Evolutionary conservation across 2,797 vertebrate genomes (phyloP), one percentile per base, ranked within the genome.

Genomic region (Hypotaenidia okinawae): DNA sequence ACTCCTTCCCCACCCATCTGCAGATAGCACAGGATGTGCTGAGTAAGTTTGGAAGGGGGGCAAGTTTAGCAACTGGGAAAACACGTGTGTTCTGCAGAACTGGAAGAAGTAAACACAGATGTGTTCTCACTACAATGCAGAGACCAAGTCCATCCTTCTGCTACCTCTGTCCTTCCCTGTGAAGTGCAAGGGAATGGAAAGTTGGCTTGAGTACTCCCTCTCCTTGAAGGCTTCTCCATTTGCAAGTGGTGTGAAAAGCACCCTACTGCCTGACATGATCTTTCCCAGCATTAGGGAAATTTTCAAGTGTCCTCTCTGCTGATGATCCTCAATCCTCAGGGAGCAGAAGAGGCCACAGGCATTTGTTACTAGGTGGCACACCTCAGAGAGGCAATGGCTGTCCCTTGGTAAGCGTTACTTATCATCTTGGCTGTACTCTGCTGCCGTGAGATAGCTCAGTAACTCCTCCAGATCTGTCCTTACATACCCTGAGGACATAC

Each of bases 381-480:
- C 85, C 67, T 69, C 54, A 64, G 70, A 76, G 59, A 81, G 78
- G 80, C 11, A 70, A 77, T 0, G 10, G 39, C 70, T 84, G 45
- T 37, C 75, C 75, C 51, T 83, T 52, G 78, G 68, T 83, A 90
- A 64, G 51, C 18, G 27, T 28, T 83, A 61, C 55, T 94, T 94
- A 94, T 80, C 49, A 2, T 16, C 77, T 47, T 86, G 87, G 68
- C 74, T 85, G 49, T 74, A 41, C 45, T 63, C 77, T 90, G 82
- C 23, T 93, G 57, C 83, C 6, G 6, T 49, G 67, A 95, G 74
- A 93, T 86, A 94, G 64, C 67, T 87, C 76, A 68, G 33, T 18
- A 90, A n/a, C 91, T 89, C 74, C 78, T 92, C 61, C 89, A 93
- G 59, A 93, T 91, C 80, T 88, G 85, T 84, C 91, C 80, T 93